Evolutionary conservation across 2,797 vertebrate species (phyloP), one percentile per base, ranked within the genome.

Genomic region (Liasis olivaceus): DNA sequence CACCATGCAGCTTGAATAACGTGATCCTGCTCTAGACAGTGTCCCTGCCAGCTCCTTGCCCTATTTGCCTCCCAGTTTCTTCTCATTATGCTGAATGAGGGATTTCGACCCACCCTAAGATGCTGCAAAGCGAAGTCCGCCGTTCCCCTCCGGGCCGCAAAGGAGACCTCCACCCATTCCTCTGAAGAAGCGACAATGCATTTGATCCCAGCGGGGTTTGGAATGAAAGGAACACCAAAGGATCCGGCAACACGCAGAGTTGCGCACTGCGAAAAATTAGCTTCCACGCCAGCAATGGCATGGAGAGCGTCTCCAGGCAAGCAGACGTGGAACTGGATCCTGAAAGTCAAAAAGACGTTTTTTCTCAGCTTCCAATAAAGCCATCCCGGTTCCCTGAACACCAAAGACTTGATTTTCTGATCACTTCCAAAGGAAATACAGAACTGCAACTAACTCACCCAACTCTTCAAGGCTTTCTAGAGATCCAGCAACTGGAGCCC

Each of bases 281-380:
- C 14, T n/a, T 15, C 14, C 15, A 42, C 1, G 0, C 2, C 66
- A 17, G 22, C 6, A 11, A 11, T 4, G 4, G 20, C 3, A 0
- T 17, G 9, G 14, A n/a, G 14, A 26, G 31, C 2, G 4, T 4
- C 63, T 9, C 26, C 5, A 36, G 51, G 77, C 60, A 9, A 3
- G 0, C 59, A 51, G 20, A 42, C 0, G 22, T 0, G 51, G 4
- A 36, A 6, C 7, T 0, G 6, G 31, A n/a, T 85, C 31, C 86
- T 20, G 26, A 24, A 31, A 88, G 11, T 26, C 4, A 13, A 0
- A 22, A 24, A 4, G 20, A 14, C 24, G 62, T 11, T 24, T 5
- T 8, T 36, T 0, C 28, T 26, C 12, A 13, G 9, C 17, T 42
- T 42, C 5, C 58, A 28, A 1, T 2, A 31, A 15, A 28, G 36